These are phyloP conservation scores for Erythrolamprus reginae DNA, from an alignment of 2,113 vertebrate species.

Conservation along the genomic window DNA sequence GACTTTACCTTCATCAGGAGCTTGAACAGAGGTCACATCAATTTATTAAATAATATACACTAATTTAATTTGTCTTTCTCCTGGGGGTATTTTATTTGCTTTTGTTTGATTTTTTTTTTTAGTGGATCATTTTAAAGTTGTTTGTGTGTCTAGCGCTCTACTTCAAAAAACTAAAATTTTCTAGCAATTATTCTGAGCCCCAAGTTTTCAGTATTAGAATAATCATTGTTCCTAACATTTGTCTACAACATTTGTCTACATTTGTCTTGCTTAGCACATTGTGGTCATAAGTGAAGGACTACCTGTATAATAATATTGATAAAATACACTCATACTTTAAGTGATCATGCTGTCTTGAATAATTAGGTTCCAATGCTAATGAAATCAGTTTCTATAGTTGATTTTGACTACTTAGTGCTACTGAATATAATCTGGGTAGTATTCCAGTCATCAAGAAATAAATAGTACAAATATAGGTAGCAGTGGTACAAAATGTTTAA, in stretches of 20 bases:
- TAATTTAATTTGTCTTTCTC: no score
- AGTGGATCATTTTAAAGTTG: no score
- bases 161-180: no score
- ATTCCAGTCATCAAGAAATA: not conserved
- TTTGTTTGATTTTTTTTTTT: no score
- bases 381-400: not conserved
- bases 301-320: not conserved
- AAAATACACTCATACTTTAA: not conserved
- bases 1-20: no score
- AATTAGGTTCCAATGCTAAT: not conserved
- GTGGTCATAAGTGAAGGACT: not conserved
- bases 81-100: no score
- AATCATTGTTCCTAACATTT: not conserved
- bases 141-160: no score
- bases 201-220: not conserved
- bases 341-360: not conserved
- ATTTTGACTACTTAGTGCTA: not conserved
- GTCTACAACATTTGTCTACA: not conserved
- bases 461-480: conserved; percentile 32
- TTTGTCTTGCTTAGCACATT: not conserved
- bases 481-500: conserved; percentile 73
- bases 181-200: no score
- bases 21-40: no score
- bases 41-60: no score
- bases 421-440: not conserved